Conservation (phyloP, 2,888 invertebrate genomes). For the Keiferia lycopersicella region DNA sequence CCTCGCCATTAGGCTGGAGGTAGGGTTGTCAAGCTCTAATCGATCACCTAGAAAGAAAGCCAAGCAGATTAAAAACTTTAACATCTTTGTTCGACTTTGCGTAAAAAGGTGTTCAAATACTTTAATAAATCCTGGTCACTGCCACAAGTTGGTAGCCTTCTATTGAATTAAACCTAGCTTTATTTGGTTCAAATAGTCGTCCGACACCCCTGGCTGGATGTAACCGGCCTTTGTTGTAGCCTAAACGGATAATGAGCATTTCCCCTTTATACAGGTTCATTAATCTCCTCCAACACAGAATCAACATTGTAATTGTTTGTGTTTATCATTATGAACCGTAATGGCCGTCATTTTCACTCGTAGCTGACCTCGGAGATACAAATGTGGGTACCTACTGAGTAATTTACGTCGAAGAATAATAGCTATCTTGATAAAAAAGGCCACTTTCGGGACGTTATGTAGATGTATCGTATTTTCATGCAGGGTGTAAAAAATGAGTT, state of each 20-base stretch:
- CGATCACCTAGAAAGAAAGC: too few species aligned
- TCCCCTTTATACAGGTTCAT: conserved; percentile 32
- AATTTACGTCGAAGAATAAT: not conserved
- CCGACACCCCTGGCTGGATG: not conserved
- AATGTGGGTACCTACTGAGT: not conserved
- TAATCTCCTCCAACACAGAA: conserved; percentile 32
- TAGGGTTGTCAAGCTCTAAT: not conserved
- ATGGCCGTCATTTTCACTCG: conserved; percentile 13
- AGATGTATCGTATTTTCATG: too few species aligned
- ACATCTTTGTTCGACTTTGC: too few species aligned
- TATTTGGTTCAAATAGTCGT: too few species aligned
- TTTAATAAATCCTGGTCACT: too few species aligned
- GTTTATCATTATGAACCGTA: conserved; percentile 20
- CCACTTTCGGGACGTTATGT: too few species aligned
- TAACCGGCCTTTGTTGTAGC: conserved; percentile 33
- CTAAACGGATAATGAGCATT: conserved; percentile 34
- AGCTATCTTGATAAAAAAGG: too few species aligned
- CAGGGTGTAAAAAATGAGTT: too few species aligned
- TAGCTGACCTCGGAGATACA: not conserved
- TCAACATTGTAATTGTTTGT: conserved; percentile 17
- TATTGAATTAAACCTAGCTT: too few species aligned
- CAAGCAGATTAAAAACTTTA: too few species aligned
- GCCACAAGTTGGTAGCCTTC: too few species aligned
- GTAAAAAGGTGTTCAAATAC: too few species aligned
- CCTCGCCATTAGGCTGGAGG: conserved; percentile 22